Percentiles rank a stretch among this genome's conserved stretches.
Evolutionary conservation across 2,888 invertebrate genomes (phyloP).

Genomic region (Bellardia bayeri): DNA sequence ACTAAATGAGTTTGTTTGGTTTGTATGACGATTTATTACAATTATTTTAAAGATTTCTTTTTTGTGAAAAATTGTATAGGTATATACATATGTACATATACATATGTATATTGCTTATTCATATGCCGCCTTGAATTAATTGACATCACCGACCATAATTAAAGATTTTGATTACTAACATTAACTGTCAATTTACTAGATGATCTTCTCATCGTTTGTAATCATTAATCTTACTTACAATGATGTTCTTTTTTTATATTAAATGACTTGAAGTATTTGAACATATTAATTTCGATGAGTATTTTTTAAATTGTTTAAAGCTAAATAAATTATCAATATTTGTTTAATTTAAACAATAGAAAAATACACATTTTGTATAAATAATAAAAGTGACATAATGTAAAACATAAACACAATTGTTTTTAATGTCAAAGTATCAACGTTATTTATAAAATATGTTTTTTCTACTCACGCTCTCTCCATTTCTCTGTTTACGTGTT

Average conservation of each 20-base stretch:
- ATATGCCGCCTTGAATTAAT: not conserved
- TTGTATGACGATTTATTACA: too few species aligned
- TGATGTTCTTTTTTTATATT: not conserved
- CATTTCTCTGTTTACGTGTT: not conserved
- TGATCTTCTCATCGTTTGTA: not conserved
- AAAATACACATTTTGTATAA: not conserved
- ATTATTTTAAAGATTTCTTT: too few species aligned
- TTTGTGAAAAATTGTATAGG: too few species aligned
- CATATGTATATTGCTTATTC: too few species aligned
- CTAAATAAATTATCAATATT: slow-evolving; percentile 28
- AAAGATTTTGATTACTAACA: not conserved
- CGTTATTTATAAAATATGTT: slow-evolving; percentile 1
- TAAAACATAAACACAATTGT: slow-evolving; percentile 34
- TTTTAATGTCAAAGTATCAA: slow-evolving; percentile 47
- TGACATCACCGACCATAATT: not conserved
- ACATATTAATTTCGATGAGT: not conserved
- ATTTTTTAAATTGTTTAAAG: not conserved
- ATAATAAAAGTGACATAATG: slow-evolving; percentile 36
- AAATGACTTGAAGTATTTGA: not conserved
- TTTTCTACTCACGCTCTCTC: not conserved
- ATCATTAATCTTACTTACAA: slow-evolving; percentile 8
- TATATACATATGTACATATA: too few species aligned
- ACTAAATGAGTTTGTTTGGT: too few species aligned
- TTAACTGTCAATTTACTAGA: not conserved
- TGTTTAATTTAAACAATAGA: not conserved